Base-by-base conservation (phyloP, 2,113 vertebrate species). In the Alethe diademata region DNA sequence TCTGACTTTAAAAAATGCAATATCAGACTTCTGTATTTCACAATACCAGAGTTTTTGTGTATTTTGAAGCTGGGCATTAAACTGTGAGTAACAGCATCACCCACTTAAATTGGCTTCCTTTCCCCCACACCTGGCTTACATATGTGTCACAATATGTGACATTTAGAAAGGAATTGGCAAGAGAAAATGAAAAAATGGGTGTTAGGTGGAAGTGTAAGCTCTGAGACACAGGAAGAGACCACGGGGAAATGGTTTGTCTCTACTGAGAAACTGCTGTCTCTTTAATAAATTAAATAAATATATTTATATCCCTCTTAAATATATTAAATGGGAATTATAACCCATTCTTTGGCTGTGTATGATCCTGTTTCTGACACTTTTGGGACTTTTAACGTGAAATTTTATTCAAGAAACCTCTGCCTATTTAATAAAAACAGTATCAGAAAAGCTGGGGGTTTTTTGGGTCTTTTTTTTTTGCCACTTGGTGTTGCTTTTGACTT, bases 31-130 rank as follows among this genome's bases (percentile, higher is more conserved):
- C 28, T 38, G 15, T 38, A 16, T 16, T 67, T 80, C 58, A 33
- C 19, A 40, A 25, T 25, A 26, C 23, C 0, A 2, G 54, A 16
- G 2, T 0, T 18, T 71, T 54, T n/a, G 5, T 42, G 17, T 51
- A 8, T 74, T 92, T 94, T 54, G 26, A 88, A 76, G 65, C 45
- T 36, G n/a, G 11, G 13, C 14, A 45, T 33, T 60, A 86, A 86
- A 29, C 12, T n/a, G 11, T 56, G 67, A 83, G n/a, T 66, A 79
- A 40, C n/a, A 70, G 3, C 50, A 61, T 61, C 31, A 18, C 24
- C 16, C 45, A 38, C 61, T 56, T 16, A 8, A 78, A 45, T 11
- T 54, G 60, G 4, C 26, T 87, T 78, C 38, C 38, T 45, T 78
- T 78, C 10, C 38, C 18, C 16, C 42, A 67, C 53, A 58, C 50